Evolutionary conservation across 2,888 invertebrate species (phyloP).

Genomic region (Dicranocentrus wangi): DNA sequence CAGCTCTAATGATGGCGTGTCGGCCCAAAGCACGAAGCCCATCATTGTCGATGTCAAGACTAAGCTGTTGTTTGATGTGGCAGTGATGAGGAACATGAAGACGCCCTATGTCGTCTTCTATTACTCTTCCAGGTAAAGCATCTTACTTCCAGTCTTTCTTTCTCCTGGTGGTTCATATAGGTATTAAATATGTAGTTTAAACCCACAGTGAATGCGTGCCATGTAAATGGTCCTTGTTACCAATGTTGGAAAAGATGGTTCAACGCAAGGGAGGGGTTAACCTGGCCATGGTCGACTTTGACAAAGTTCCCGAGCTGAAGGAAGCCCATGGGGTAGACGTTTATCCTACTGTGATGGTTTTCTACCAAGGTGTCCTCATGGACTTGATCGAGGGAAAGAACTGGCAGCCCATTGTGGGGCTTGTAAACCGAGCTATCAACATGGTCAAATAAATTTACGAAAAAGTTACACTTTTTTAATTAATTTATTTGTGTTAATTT

Average conservation of each 20-base stretch:
- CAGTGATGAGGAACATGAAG: slow-evolving; percentile 59
- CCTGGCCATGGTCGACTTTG: slow-evolving; percentile 57
- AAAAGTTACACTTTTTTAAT: too few relatives aligned
- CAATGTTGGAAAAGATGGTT: slow-evolving; percentile 64
- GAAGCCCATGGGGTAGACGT: slow-evolving; percentile 47
- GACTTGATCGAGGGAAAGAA: slow-evolving; percentile 56
- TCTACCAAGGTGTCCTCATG: slow-evolving; percentile 53
- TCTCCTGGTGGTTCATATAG: too few relatives aligned
- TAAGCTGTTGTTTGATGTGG: slow-evolving; percentile 55
- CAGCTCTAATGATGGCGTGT: not conserved
- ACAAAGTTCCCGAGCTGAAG: slow-evolving; percentile 55
- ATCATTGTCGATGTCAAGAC: slow-evolving; percentile 52
- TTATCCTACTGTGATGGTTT: slow-evolving; percentile 52
- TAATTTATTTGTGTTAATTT: too few relatives aligned
- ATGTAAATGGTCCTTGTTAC: slow-evolving; percentile 58
- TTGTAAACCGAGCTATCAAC: slow-evolving; percentile 56
- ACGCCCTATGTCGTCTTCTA: slow-evolving; percentile 64
- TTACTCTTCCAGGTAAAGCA: slow-evolving; percentile 60
- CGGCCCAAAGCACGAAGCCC: slow-evolving; percentile 28
- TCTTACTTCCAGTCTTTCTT: not conserved
- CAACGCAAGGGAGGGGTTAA: slow-evolving; percentile 34
- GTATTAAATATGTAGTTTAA: not conserved
- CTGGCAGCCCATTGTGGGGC: slow-evolving; percentile 53
- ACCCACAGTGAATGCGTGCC: slow-evolving; percentile 44
- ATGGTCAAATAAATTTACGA: slow-evolving; percentile 3